phyloP scores from a whole-genome alignment of 35 echinoderm and acorn worm species.

The Apostichopus californicus region DNA sequence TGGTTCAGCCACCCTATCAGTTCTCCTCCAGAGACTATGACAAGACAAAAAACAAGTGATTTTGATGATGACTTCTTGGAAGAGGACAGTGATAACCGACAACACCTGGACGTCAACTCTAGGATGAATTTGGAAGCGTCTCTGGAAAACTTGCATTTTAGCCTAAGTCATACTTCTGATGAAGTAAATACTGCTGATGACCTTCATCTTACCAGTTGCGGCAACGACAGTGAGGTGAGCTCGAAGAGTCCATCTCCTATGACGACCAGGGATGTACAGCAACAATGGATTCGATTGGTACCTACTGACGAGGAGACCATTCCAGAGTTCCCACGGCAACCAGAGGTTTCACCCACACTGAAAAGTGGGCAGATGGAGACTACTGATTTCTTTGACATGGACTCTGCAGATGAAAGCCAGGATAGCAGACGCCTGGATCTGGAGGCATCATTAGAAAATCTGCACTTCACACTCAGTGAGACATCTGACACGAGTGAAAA shows the following conservation, averaged over 20 bases:
- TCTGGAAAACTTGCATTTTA: not conserved
- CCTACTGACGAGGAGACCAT: not conserved
- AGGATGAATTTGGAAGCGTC: not conserved
- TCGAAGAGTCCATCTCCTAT: not conserved
- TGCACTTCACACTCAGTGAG: not conserved
- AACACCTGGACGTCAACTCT: not conserved
- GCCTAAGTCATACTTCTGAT: not conserved
- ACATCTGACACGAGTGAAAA: not conserved
- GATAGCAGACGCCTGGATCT: not conserved
- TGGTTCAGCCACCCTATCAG: not conserved
- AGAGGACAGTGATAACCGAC: not conserved
- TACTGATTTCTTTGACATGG: not conserved
- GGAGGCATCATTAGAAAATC: not conserved
- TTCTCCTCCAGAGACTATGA: not conserved
- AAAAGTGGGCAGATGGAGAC: not conserved
- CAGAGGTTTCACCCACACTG: not conserved
- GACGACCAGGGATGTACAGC: not conserved
- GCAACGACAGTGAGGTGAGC: not conserved
- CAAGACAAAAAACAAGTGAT: not conserved
- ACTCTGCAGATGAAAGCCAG: not conserved
- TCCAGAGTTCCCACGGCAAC: not conserved
- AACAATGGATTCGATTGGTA: not conserved
- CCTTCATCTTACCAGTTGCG: not conserved
- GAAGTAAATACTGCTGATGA: not conserved
- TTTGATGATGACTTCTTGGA: not conserved